phyloP scores from a whole-genome alignment of 2,797 vertebrate genomes.

The Acanthiza pusilla region DNA sequence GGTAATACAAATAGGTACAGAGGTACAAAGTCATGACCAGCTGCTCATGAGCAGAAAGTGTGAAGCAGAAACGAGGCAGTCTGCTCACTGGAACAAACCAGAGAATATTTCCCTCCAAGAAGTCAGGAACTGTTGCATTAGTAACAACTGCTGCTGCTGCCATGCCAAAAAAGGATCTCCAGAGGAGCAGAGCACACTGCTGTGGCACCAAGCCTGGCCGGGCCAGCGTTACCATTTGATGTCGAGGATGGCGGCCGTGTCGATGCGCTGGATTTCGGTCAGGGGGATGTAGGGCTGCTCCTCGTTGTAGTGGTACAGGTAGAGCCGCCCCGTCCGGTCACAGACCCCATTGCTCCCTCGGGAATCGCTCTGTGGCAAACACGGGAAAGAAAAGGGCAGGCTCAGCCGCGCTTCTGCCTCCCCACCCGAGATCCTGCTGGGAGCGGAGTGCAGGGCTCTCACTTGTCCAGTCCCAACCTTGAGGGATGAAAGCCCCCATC shows the following conservation, averaged over 20 bases:
- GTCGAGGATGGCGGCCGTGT: conserved; percentile 75
- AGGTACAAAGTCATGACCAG: neutral
- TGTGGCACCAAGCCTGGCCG: accelerated
- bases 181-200: neutral
- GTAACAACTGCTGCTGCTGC: neutral
- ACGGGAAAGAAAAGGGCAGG: neutral
- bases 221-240: neutral
- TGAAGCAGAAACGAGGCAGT: neutral
- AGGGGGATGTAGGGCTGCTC: conserved; percentile 76
- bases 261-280: conserved; percentile 82
- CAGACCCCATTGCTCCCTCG: conserved; percentile 16
- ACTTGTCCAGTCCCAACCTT: accelerated
- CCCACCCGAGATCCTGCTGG: accelerated
- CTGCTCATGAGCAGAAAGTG: neutral
- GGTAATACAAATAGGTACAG: no score
- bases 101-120: neutral
- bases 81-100: neutral
- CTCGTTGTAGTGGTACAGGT: conserved; percentile 81
- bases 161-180: neutral
- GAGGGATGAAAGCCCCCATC: neutral
- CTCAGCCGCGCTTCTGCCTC: neutral
- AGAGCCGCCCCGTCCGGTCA: conserved; percentile 83
- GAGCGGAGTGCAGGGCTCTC: neutral
- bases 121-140: neutral
- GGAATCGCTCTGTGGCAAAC: conserved; percentile 8